A percentile compares a stretch with the other conserved stretches of the same genome.
phyloP scores from a whole-genome alignment of 2,888 invertebrate species.

The Zaprionus bogoriensis region DNA sequence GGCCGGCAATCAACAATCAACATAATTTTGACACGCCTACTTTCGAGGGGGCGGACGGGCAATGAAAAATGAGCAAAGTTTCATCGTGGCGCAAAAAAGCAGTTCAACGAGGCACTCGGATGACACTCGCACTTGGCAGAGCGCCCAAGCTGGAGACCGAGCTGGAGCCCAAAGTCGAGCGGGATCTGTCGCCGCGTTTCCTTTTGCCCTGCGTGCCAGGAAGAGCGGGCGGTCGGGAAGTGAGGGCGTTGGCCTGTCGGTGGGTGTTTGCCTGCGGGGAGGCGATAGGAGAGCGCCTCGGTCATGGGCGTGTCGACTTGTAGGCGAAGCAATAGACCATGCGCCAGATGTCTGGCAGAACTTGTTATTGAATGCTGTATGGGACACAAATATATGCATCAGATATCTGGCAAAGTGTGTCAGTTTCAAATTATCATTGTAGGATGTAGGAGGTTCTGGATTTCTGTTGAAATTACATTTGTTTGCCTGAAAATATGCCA shows the following conservation, averaged over 20 bases:
- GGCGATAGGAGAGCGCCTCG: too few species aligned
- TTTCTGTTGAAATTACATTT: too few species aligned
- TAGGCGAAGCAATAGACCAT: too few species aligned
- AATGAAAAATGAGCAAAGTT: conserved; percentile 66
- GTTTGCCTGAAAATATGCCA: too few species aligned
- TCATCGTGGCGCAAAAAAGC: conserved; percentile 15
- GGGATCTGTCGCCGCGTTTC: too few species aligned
- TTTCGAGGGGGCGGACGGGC: conserved; percentile 25
- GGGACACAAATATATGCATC: background rate
- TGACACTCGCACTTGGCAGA: conserved; percentile 18
- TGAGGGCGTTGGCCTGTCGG: too few species aligned
- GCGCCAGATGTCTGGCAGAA: background rate
- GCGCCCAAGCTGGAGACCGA: conserved; percentile 2
- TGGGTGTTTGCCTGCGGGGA: too few species aligned
- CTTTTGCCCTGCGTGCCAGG: background rate
- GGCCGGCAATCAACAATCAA: conserved; percentile 68
- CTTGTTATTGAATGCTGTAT: background rate
- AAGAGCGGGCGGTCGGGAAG: background rate
- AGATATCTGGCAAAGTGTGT: background rate
- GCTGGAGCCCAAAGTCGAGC: too few species aligned
- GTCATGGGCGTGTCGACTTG: background rate
- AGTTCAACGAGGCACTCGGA: conserved; percentile 20
- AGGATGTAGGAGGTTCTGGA: too few species aligned
- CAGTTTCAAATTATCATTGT: background rate
- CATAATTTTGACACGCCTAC: conserved; percentile 69